These are phyloP conservation scores for Grammomys dolichurus DNA, from an alignment of 2,113 vertebrate species.

Conservation along the genomic window DNA sequence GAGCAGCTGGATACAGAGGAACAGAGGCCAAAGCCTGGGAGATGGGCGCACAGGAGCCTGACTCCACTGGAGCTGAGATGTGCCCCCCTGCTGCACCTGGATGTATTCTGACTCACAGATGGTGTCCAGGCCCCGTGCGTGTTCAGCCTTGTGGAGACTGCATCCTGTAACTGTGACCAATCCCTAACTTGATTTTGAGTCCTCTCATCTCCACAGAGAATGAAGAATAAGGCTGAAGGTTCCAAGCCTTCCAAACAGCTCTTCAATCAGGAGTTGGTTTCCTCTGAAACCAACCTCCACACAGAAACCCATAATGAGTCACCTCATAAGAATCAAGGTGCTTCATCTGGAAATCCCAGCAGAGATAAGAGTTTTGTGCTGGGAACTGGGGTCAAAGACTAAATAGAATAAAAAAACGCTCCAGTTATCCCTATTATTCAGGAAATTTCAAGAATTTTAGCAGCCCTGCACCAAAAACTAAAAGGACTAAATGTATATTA, in stretches of 20 bases:
- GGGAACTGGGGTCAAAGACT: not conserved
- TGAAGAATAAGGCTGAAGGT: not conserved
- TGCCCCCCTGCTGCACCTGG: accelerated
- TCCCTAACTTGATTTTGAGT: not conserved
- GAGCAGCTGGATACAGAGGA: not conserved
- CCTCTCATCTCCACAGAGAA: not conserved
- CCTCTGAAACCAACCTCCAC: not conserved
- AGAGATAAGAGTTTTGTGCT: not conserved
- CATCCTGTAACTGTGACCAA: not conserved
- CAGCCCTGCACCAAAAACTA: not conserved
- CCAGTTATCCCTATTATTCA: not conserved
- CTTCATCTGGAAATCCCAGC: not conserved
- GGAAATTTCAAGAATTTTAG: not conserved
- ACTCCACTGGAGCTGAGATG: not conserved
- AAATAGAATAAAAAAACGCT: not conserved
- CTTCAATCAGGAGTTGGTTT: not conserved
- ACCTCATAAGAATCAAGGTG: not conserved
- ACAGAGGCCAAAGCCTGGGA: not conserved
- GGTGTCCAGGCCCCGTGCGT: not conserved
- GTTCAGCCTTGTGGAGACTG: not conserved
- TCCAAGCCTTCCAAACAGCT: not conserved
- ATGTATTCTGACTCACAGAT: not conserved
- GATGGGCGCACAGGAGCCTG: not conserved
- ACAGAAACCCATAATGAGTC: not conserved
- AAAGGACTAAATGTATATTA: not conserved